These are phyloP conservation scores for Telmatochromis sp. DNA, from an alignment of 2,113 vertebrate genomes.

Conservation along the genomic window DNA sequence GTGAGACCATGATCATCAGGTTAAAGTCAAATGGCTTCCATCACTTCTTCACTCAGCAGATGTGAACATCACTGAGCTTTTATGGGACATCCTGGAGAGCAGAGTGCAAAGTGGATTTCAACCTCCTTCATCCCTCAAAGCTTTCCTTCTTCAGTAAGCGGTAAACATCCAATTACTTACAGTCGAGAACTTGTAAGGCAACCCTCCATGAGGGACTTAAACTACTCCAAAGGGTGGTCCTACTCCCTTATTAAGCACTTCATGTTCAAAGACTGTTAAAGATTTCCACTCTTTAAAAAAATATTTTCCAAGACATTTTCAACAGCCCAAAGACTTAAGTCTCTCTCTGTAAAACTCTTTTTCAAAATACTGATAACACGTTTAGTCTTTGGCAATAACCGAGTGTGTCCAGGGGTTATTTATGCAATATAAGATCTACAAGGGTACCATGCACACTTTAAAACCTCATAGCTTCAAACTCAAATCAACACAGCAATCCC, in stretches of 20 bases:
- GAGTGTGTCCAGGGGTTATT: neutral
- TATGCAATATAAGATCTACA: neutral
- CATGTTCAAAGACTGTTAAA: slow-evolving; percentile 44
- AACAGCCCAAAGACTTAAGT: neutral
- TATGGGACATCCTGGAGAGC: slow-evolving; percentile 47
- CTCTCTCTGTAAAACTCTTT: neutral
- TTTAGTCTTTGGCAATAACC: neutral
- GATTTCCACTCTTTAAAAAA: slow-evolving; percentile 2
- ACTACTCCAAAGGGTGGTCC: slow-evolving; percentile 26
- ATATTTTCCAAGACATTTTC: slow-evolving; percentile 21
- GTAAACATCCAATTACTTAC: slow-evolving; percentile 63
- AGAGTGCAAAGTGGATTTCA: slow-evolving; percentile 37
- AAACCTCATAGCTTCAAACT: neutral
- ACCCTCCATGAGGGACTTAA: slow-evolving; percentile 28
- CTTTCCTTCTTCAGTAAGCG: slow-evolving; percentile 47
- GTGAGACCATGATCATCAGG: slow-evolving; percentile 39
- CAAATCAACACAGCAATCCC: neutral
- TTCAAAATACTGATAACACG: neutral
- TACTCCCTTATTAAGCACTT: slow-evolving; percentile 37
- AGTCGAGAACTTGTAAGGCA: slow-evolving; percentile 43
- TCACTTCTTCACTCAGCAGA: slow-evolving; percentile 46
- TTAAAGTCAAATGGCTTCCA: slow-evolving; percentile 42
- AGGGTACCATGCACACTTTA: neutral
- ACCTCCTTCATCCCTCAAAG: slow-evolving; percentile 56
- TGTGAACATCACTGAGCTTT: slow-evolving; percentile 38